These are phyloP conservation scores for Amniataba percoides DNA, from an alignment of 2,797 vertebrate species.

Conservation along the genomic window DNA sequence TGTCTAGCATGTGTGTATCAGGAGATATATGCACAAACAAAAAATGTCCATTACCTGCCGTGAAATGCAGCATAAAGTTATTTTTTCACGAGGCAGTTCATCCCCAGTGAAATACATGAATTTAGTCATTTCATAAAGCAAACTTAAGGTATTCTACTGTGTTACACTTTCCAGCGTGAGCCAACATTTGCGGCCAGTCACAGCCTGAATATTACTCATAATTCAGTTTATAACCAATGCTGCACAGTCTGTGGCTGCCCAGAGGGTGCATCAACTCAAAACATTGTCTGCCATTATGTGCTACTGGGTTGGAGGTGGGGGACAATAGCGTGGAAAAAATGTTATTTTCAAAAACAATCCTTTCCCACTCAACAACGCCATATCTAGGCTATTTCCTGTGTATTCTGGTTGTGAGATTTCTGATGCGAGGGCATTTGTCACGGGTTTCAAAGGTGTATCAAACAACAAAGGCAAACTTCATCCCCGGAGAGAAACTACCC, in stretches of 20 bases:
- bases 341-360: conserved; percentile 86
- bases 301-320: conserved; percentile 78
- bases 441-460: conserved; percentile 85
- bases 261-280: conserved; percentile 83
- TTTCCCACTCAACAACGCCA: conserved; percentile 81
- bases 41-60: conserved; percentile 54
- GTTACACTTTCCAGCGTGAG: conserved; percentile 66
- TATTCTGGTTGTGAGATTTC: conserved; percentile 88
- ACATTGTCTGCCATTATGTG: conserved; percentile 84
- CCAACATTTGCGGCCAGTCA: conserved; percentile 79
- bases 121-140: conserved; percentile 75
- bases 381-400: conserved; percentile 88
- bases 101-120: conserved; percentile 68
- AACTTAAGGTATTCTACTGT: conserved; percentile 71
- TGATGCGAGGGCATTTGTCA: conserved; percentile 88
- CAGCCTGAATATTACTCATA: conserved; percentile 80
- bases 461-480: conserved; percentile 83
- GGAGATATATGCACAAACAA: conserved; percentile 39
- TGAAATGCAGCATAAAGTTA: conserved; percentile 61
- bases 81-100: conserved; percentile 46
- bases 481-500: conserved; percentile 68
- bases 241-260: conserved; percentile 82
- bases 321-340: conserved; percentile 84
- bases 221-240: conserved; percentile 84
- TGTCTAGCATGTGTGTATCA: conserved; percentile 23